phyloP scores from a whole-genome alignment of 2,113 vertebrate species.

The Microcebus griseorufus region DNA sequence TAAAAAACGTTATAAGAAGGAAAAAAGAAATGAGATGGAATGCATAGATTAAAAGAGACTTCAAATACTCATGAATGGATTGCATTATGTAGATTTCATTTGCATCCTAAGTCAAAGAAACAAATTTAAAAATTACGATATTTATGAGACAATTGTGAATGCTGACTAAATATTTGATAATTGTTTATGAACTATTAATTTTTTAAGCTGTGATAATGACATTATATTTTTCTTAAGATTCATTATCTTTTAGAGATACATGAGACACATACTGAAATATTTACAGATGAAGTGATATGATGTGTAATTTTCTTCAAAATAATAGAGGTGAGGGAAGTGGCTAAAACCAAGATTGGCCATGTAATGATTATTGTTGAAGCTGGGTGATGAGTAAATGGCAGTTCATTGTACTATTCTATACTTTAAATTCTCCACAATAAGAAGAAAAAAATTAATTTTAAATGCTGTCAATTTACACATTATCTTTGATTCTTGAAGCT shows the following conservation, averaged over 20 bases:
- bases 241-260: background rate
- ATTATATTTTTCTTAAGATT: background rate
- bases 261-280: background rate
- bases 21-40: background rate
- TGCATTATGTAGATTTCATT: background rate
- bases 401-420: background rate
- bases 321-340: background rate
- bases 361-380: background rate
- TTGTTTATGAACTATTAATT: conserved; percentile 15
- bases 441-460: background rate
- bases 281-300: background rate
- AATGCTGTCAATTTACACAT: background rate
- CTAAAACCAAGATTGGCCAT: background rate
- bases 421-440: background rate
- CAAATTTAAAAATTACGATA: background rate
- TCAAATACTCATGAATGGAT: background rate
- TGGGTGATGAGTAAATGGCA: background rate
- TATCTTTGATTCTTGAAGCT: background rate
- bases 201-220: background rate
- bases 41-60: background rate
- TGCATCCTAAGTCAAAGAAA: background rate
- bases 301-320: conserved; percentile 2
- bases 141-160: background rate
- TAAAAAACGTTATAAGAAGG: background rate
- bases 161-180: background rate